Base-by-base conservation (phyloP, 2,113 vertebrate species). In the Hypomesus transpacificus region DNA sequence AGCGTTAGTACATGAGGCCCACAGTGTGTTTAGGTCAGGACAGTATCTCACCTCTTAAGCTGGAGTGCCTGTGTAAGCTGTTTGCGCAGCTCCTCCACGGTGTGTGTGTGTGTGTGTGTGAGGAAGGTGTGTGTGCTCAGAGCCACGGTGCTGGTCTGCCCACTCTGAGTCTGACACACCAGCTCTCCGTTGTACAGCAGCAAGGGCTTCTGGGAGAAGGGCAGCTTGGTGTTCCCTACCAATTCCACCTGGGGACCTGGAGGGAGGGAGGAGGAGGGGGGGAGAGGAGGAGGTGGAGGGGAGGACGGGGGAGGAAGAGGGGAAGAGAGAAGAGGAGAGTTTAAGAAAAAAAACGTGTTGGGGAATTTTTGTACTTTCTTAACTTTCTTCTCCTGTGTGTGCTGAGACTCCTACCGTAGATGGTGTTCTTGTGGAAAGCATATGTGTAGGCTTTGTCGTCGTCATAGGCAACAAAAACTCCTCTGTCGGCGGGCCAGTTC, bases 361-460 rank as follows among this genome's bases (percentile, higher is more conserved):
- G 31, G 31, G 31, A 34, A 34, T 34, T 6, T 34, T 34, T 34
- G 31, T 34, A 34, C 6, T 34, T 34, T 6, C 7, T 4, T 34
- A 34, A 34, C 31, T 34, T 34, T 58, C 56, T 58, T 46, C 9
- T 46, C 39, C 7, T 61, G 7, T 16, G 21, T 20, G n/a, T 14
- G 26, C 39, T 7, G 1, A 18, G 68, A 50, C 18, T 2, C 78
- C 28, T 94, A 99, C 97, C 97, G 88, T 96, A 93, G 86, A 99
- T 94, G 14, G 96, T 91, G 81, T 94, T 91, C 86, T 96, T 95
- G 86, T 99, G 95, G 85, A 97, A 93, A 72, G 94, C 89, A 0
- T 98, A 99, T 1, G 96, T 98, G 75, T 96, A 97, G 0, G 92
- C 93, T 81, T 98, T 98, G 82, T 99, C 96, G 58, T 96, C 95